Evolutionary conservation across 2,113 vertebrate genomes (phyloP), one percentile per base, ranked within the genome.

Genomic region (Halcyon senegalensis): DNA sequence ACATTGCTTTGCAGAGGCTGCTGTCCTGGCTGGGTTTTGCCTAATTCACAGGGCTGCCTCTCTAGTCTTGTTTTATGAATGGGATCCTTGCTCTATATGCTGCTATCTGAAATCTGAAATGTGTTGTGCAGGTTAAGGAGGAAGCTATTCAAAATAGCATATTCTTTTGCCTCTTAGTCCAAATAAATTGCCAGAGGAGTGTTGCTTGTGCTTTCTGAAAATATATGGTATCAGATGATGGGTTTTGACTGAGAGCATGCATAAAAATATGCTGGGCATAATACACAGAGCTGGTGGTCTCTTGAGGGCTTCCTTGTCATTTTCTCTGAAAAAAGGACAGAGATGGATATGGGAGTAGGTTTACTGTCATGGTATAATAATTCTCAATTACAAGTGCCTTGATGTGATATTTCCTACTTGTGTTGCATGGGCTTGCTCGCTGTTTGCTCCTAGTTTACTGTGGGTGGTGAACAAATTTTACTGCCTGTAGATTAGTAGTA

Each of bases 141-240:
- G 70, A 93, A 84, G 84, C 70, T 96, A 82, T 96, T 96, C 67
- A 79, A 89, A 91, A 93, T 58, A 94, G 81, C 89, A 5, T 78
- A 84, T 91, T 63, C 91, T 82, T 94, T 95, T 94, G 84, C 81
- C 84, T 93, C 69, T 84, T 93, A 89, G 58, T 66, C 87, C 58
- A 95, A 96, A 96, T 97, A 97, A 96, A 96, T 93, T 91, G 77
- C 77, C 69, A 91, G 93, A 95, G 93, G 92, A 95, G 44, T 79
- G 53, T 89, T 95, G 81, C 91, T 94, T 96, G 69, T 89, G 69
- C 91, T 93, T 94, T 75, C 84, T 96, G 91, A 96, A 87, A 93
- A 89, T 2, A 5, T 30, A 24, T 68, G 37, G 77, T 83, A 68
- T 76, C 53, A 87, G 77, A 66, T 87, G 69, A 78, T 93, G 81